Evolutionary conservation across 2,888 invertebrate species (phyloP).

Genomic region (Trachelus iudaicus): DNA sequence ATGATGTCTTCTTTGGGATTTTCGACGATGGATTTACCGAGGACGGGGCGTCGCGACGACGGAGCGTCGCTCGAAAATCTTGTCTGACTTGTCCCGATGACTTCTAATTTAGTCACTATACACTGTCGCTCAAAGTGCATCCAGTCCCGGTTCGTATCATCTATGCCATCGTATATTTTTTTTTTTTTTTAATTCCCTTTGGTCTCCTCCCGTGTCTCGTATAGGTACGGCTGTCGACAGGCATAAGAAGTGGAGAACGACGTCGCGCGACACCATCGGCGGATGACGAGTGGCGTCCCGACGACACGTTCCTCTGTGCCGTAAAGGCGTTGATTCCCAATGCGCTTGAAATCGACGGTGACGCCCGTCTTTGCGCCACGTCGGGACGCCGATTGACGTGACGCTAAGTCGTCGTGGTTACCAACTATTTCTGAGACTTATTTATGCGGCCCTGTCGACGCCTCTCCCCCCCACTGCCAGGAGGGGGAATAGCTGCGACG

Average conservation of each 20-base stretch:
- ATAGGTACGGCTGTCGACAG: background rate
- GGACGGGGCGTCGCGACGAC: background rate
- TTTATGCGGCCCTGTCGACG: background rate
- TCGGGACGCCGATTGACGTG: background rate
- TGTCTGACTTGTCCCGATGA: background rate
- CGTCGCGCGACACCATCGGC: background rate
- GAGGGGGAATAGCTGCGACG: background rate
- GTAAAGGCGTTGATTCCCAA: background rate
- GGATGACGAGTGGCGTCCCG: constrained; percentile 1
- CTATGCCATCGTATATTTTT: background rate
- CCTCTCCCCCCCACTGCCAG: background rate
- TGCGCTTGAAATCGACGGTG: background rate
- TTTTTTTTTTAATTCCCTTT: background rate
- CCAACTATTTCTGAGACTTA: background rate
- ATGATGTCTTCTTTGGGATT: background rate
- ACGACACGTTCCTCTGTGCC: background rate
- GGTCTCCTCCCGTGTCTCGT: background rate
- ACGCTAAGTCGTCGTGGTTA: background rate
- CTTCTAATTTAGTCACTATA: background rate
- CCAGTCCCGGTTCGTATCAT: background rate
- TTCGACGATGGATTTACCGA: background rate
- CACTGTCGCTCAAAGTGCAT: background rate
- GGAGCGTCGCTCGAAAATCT: background rate
- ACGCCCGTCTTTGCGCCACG: background rate
- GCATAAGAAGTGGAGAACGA: background rate